A percentile compares a stretch with the other conserved stretches of the same genome.
phyloP scores from a whole-genome alignment of 2,888 invertebrate species.

The Oligia latruncula region DNA sequence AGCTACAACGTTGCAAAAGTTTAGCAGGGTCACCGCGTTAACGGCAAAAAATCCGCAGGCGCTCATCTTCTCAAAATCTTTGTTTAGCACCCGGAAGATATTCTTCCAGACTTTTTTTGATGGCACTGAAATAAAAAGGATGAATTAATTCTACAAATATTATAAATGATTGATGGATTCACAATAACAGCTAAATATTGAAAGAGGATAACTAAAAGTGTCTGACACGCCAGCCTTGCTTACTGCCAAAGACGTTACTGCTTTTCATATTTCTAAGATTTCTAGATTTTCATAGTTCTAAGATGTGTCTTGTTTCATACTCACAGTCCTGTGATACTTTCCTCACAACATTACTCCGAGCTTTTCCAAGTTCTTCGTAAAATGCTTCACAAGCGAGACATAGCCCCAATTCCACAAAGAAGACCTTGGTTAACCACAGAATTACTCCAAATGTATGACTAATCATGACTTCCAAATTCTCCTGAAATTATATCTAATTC shows the following conservation, averaged over 20 bases:
- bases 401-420: slow-evolving; percentile 39
- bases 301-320: slow-evolving; percentile 17
- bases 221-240: neutral
- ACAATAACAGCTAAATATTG: neutral
- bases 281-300: neutral
- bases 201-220: neutral
- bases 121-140: slow-evolving; percentile 24
- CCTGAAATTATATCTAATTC: slow-evolving; percentile 21
- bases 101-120: slow-evolving; percentile 57
- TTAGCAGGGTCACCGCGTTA: slow-evolving; percentile 34
- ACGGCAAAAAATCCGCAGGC: slow-evolving; percentile 47
- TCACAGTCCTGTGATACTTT: slow-evolving; percentile 48
- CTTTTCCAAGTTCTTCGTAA: slow-evolving; percentile 38
- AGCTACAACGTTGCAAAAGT: slow-evolving; percentile 48
- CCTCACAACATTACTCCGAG: slow-evolving; percentile 17
- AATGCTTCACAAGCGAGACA: slow-evolving; percentile 50
- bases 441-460: slow-evolving; percentile 42
- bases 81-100: slow-evolving; percentile 43
- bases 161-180: neutral
- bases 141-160: neutral
- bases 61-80: slow-evolving; percentile 38
- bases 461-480: neutral
- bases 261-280: neutral
- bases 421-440: slow-evolving; percentile 43
- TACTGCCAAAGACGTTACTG: neutral